Base-by-base conservation (phyloP, 1,140 invertebrate species). In the Drosophila azteca region DNA sequence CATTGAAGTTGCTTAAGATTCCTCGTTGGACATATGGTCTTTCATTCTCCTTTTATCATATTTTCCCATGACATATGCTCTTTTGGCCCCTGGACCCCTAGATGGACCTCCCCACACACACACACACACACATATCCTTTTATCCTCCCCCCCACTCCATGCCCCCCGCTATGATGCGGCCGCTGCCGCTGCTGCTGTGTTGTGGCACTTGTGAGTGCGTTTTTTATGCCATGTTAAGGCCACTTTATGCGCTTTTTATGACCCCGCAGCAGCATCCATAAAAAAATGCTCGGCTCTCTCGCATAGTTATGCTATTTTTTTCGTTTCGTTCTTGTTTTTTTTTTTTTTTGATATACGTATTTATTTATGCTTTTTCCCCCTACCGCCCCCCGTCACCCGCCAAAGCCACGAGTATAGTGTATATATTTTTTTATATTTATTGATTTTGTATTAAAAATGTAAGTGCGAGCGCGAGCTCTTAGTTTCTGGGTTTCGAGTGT, bases 401-500 rank as follows among this genome's bases (percentile, higher is more conserved):
- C n/a, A n/a, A n/a, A n/a, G n/a, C n/a, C n/a, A n/a, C n/a, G n/a
- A n/a, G n/a, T 58, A 13, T 39, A 13, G 35, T 39, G 11, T 13
- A 39, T 61, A 51, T 77, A 59, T 62, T 60, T 73, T 81, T 77
- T 85, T 81, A 78, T 80, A 87, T 87, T 78, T 87, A 85, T 85
- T 87, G 82, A 85, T 85, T 85, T 87, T 78, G 82, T 87, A 85
- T 85, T 87, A 85, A 85, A 87, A 81, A 87, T 85, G 82, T 87
- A 81, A 85, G 75, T 85, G 82, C 74, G 51, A 61, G n/a, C 35
- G 82, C 74, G 20, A 41, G 79, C 79, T 83, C 79, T 83, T 83
- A 83, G 75, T 83, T 83, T 64, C 60, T 61, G 72, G 61, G 29
- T 70, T 62, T 70, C 68, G 54, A 63, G 52, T 53, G 57, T 74